A percentile compares a stretch with the other conserved stretches of the same genome.
phyloP scores from a whole-genome alignment of 92 coral and sea anemone genomes.

The Siderastrea radians region DNA sequence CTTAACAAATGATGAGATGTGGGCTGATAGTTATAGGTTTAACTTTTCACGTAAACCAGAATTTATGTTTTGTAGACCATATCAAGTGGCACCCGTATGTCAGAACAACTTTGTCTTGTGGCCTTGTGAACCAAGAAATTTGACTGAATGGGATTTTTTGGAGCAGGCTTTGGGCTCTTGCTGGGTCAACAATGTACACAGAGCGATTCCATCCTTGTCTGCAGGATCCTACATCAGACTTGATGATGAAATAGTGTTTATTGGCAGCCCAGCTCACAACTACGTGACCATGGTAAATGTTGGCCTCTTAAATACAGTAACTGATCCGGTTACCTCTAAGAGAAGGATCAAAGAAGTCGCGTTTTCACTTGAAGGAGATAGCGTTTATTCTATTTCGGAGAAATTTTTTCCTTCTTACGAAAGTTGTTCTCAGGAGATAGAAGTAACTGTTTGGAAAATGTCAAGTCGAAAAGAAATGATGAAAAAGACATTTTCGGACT shows the following conservation, averaged over 20 bases:
- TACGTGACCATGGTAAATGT: neutral
- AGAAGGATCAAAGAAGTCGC: neutral
- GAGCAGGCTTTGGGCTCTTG: neutral
- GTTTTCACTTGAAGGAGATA: constrained; percentile 3
- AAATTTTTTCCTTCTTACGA: too few species aligned
- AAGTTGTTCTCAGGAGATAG: neutral
- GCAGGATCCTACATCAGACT: constrained; percentile 2
- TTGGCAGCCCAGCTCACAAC: neutral
- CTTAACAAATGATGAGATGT: neutral
- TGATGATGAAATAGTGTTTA: neutral
- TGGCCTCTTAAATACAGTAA: neutral
- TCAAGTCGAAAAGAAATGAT: neutral
- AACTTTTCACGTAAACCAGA: too few species aligned
- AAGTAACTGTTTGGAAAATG: neutral
- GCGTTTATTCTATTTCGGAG: neutral
- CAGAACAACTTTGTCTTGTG: neutral
- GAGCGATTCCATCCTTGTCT: neutral
- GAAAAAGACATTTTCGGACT: neutral
- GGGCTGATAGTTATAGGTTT: accelerated
- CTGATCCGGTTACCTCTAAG: neutral
- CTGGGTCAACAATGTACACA: neutral
- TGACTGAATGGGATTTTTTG: neutral
- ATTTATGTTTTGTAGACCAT: neutral
- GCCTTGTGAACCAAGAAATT: neutral
- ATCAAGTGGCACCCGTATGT: too few species aligned